Evolutionary conservation across 2,113 vertebrate species (phyloP).

Genomic region (Nannobrachium achirus): DNA sequence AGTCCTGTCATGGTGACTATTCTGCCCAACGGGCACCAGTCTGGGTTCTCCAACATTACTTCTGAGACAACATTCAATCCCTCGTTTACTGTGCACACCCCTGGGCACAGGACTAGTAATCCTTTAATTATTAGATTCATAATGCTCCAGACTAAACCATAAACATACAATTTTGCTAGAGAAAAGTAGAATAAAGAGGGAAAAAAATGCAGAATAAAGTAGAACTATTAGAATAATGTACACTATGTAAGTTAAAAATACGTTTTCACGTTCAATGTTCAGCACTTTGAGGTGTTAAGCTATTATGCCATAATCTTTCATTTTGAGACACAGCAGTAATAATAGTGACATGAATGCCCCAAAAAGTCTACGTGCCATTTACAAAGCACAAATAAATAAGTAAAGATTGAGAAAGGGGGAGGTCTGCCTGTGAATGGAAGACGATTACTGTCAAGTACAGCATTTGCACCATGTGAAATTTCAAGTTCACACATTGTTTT

Average conservation of each 20-base stretch:
- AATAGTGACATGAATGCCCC: neutral
- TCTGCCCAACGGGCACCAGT: no score
- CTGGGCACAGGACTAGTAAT: no score
- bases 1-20: no score
- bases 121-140: no score
- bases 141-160: no score
- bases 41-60: no score
- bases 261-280: neutral
- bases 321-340: slow-evolving; percentile 21
- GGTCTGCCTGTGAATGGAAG: slow-evolving; percentile 72
- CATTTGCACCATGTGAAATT: slow-evolving; percentile 50
- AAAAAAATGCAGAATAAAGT: no score
- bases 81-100: no score
- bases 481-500: slow-evolving; percentile 32
- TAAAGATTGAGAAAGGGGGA: slow-evolving; percentile 44
- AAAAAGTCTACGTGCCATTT: slow-evolving; percentile 27
- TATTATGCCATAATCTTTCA: neutral
- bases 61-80: no score
- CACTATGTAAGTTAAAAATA: no score
- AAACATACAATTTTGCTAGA: no score
- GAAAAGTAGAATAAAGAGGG: neutral
- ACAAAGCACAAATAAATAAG: slow-evolving; percentile 34
- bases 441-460: slow-evolving; percentile 53
- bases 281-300: slow-evolving; percentile 11
- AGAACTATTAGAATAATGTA: no score